Percentiles rank a stretch among this genome's conserved stretches.
Conservation (phyloP, 2,113 vertebrate genomes). For the Corythaixoides concolor region DNA sequence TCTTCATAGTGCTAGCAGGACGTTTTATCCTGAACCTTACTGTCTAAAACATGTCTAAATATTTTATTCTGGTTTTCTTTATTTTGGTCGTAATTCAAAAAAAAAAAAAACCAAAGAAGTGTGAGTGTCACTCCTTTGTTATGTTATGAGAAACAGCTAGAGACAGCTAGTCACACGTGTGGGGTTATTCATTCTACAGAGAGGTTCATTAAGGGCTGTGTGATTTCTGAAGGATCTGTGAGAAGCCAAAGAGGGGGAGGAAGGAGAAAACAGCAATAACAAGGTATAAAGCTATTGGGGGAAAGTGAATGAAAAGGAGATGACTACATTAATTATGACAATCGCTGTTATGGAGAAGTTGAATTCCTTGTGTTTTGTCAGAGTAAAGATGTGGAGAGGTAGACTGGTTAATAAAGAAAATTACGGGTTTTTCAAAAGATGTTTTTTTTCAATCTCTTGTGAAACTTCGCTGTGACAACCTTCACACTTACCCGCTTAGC, state of each 20-base stretch:
- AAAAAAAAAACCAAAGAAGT: background rate
- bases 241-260: background rate
- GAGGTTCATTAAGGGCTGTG: background rate
- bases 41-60: background rate
- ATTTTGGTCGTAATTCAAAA: background rate
- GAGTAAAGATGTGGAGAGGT: background rate
- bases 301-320: background rate
- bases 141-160: background rate
- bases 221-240: background rate
- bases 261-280: background rate
- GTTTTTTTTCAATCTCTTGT: background rate
- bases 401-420: background rate
- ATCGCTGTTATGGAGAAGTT: background rate
- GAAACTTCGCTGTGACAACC: background rate
- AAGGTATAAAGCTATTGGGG: background rate
- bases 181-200: background rate
- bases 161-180: background rate
- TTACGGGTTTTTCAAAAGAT: background rate
- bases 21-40: background rate
- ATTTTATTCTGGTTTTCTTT: background rate
- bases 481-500: background rate
- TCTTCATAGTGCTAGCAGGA: background rate
- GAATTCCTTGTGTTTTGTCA: background rate
- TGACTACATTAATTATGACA: background rate
- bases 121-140: background rate